Evolutionary conservation across 92 coral and sea anemone species (phyloP).

Genomic region (Meandrina meandrites): DNA sequence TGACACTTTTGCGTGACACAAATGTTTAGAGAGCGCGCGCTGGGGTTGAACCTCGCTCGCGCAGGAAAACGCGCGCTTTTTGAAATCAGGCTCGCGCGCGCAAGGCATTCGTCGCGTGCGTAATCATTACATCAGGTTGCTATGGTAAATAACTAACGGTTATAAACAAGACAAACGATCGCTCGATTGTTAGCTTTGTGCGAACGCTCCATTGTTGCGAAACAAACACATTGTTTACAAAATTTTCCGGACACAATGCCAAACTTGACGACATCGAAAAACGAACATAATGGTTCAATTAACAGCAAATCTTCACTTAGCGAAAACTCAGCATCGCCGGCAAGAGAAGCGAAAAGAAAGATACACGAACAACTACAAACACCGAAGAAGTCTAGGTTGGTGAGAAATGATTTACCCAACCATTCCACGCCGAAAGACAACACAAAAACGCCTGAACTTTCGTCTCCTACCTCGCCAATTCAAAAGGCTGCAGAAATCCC

Average conservation of each 20-base stretch:
- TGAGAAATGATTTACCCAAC: slow-evolving; percentile 15
- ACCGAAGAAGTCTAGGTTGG: slow-evolving; percentile 1
- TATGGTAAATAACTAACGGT: slow-evolving; percentile 70
- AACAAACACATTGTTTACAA: slow-evolving; percentile 70
- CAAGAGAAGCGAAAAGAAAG: slow-evolving; percentile 4
- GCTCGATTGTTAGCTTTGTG: slow-evolving; percentile 23
- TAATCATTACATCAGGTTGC: slow-evolving; percentile 33
- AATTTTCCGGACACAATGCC: slow-evolving; percentile 48
- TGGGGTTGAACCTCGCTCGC: neutral
- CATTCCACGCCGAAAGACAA: slow-evolving; percentile 33
- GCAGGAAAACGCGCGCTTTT: neutral
- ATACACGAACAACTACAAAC: slow-evolving; percentile 1
- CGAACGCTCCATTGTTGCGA: slow-evolving; percentile 65
- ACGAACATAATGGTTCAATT: slow-evolving; percentile 25
- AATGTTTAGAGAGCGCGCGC: no score
- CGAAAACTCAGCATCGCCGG: neutral
- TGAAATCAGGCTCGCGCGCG: slow-evolving; percentile 26
- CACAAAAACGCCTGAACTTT: neutral
- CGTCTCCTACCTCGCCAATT: slow-evolving; percentile 9
- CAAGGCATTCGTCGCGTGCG: slow-evolving; percentile 46
- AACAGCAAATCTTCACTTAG: slow-evolving; percentile 1
- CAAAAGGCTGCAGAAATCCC: neutral
- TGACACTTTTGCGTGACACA: no score
- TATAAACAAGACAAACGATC: slow-evolving; percentile 41
- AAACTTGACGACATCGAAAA: slow-evolving; percentile 59